Evolutionary conservation across 2,888 invertebrate species (phyloP), one percentile per base, ranked within the genome.

Genomic region (Omphaloscelis lunosa): DNA sequence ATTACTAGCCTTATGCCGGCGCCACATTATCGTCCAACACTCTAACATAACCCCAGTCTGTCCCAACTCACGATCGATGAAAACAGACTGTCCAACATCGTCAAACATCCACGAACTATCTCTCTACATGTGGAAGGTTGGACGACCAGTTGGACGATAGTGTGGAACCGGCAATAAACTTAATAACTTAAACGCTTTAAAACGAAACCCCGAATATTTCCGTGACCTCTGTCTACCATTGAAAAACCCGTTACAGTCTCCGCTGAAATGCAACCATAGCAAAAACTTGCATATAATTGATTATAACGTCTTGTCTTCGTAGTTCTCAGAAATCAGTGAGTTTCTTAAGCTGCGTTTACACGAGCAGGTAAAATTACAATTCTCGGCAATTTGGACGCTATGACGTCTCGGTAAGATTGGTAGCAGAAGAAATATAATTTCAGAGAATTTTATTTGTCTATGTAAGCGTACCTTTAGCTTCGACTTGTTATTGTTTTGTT

Each of bases 221-320:
- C n/a, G 17, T 68, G 70, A 75, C 34, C 70, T 59, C n/a, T 41
- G 5, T 59, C 8, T 70, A 59, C 20, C 70, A 67, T 71, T 68
- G 58, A 41, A 71, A 67, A 65, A 69, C 67, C 63, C 48, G 75
- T 56, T 65, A 75, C 58, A 65, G 39, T 51, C 7, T 59, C 11
- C 15, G 82, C 56, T 76, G 58, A 69, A 76, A 66, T 72, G 51
- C 59, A 65, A 41, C 29, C 8, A 1, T n/a, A 61, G 65, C 61
- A 84, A 80, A 80, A 83, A 80, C 0, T 76, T 58, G 68, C 41
- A 68, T 75, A 76, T 51, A 80, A 82, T 80, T 66, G 56, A 61
- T 76, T 80, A 62, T 53, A 34, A 53, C 48, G 67, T 34, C 27
- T 48, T 34, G n/a, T 72, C 34, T 69, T 61, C 27, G 6, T 51